Evolutionary conservation across 2,797 vertebrate genomes (phyloP), one percentile per base, ranked within the genome.

Genomic region (Gobio occitaniae): DNA sequence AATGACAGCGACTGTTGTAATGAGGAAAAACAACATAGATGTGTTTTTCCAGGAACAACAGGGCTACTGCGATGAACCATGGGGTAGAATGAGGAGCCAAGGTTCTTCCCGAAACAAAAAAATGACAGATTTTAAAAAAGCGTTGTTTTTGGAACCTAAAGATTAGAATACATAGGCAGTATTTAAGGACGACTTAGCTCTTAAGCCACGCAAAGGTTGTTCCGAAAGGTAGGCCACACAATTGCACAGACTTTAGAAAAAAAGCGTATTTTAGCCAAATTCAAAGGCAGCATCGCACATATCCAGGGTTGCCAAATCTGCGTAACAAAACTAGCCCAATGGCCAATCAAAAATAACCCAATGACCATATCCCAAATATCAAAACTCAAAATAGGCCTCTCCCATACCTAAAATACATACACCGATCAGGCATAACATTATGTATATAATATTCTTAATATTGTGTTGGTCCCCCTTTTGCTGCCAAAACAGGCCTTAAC

Each of bases 21-120:
- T 94, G 93, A 96, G 92, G 90, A 93, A 92, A 94, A 95, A 94
- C 90, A 91, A 91, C 92, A 89, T 32, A 52, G 78, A 90, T 91
- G 88, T 88, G 88, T 68, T 89, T 90, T 93, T 93, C 93, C 93
- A 91, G 91, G 89, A 94, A 91, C 77, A 81, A 38, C 84, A 59
- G 29, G 72, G 83, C 81, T 41, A 59, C 66, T 83, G 80, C 86
- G 78, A 54, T 82, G 88, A 85, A 84, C 78, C 63, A 44, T 17
- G 13, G 65, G 71, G n/a, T 68, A 54, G 21, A 56, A 59, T 6
- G 32, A 72, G 72, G 80, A 82, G 82, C 44, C 77, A 63, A 19
- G 61, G 70, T 68, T 74, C 68, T 63, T 70, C 80, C 71, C 56
- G 59, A 59, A 71, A 71, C 15, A 65, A n/a, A 52, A 61, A 48